Evolutionary conservation across 2,888 invertebrate species (phyloP).

Genomic region (Pogonocherus hispidulus): DNA sequence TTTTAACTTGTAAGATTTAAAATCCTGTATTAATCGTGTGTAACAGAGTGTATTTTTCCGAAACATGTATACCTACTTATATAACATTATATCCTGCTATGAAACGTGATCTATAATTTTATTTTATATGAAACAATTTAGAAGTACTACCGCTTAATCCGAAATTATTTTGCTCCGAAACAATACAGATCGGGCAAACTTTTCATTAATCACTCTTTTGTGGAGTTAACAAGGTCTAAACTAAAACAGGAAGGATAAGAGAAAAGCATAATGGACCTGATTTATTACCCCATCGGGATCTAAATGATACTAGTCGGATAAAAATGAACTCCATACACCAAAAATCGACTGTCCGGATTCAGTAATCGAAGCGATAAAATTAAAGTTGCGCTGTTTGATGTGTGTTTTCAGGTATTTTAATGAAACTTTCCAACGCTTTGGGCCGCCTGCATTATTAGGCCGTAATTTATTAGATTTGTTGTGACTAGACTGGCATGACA

Average conservation of each 20-base stretch:
- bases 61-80: no score
- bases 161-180: neutral
- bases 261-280: conserved; percentile 17
- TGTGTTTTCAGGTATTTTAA: conserved; percentile 3
- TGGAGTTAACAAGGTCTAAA: conserved; percentile 17
- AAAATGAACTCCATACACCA: neutral
- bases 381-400: neutral
- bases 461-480: neutral
- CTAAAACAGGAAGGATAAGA: conserved; percentile 9
- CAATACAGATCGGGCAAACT: neutral
- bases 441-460: neutral
- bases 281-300: conserved; percentile 12
- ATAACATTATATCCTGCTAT: no score
- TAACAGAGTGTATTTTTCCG: no score
- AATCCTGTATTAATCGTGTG: no score
- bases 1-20: no score
- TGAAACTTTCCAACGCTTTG: neutral
- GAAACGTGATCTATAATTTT: no score
- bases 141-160: no score
- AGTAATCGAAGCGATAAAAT: neutral
- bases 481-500: neutral
- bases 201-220: conserved; percentile 16
- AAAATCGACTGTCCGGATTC: neutral
- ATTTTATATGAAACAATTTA: no score
- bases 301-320: neutral